Conservation (phyloP, 2,888 invertebrate species). For the Anorthoa munda region DNA sequence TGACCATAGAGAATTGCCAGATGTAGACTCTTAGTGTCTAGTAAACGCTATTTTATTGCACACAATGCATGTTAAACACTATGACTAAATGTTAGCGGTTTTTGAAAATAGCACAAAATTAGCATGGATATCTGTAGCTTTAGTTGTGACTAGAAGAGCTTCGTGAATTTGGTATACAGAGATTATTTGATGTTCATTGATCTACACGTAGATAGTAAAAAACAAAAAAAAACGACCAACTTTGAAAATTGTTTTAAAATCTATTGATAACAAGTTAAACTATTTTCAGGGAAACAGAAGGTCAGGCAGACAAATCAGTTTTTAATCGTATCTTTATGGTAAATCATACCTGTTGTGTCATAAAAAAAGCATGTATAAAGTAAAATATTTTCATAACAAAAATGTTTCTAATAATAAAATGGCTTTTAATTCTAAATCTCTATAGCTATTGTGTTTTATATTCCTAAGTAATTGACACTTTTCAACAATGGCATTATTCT, state of each 20-base stretch:
- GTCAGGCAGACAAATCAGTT: too few species aligned
- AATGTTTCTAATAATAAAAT: neutral
- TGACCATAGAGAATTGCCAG: conserved; percentile 30
- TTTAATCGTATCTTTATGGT: too few species aligned
- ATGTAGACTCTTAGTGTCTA: conserved; percentile 44
- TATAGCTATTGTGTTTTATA: neutral
- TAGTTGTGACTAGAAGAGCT: conserved; percentile 9
- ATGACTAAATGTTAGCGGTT: conserved; percentile 50
- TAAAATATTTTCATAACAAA: neutral
- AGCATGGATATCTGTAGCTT: conserved; percentile 40
- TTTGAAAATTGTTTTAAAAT: neutral
- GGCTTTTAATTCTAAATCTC: too few species aligned
- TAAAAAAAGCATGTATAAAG: too few species aligned
- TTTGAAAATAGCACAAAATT: conserved; percentile 29
- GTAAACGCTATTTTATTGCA: conserved; percentile 51
- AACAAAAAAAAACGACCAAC: too few species aligned
- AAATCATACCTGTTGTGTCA: too few species aligned
- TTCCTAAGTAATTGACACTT: neutral
- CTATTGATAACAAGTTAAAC: too few species aligned
- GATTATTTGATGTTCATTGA: neutral
- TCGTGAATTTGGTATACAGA: conserved; percentile 17
- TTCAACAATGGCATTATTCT: neutral
- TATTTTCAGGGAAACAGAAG: neutral
- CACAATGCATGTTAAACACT: conserved; percentile 39
- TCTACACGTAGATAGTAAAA: neutral